Conservation (phyloP, 2,888 invertebrate species). For the Ditula angustiorana region DNA sequence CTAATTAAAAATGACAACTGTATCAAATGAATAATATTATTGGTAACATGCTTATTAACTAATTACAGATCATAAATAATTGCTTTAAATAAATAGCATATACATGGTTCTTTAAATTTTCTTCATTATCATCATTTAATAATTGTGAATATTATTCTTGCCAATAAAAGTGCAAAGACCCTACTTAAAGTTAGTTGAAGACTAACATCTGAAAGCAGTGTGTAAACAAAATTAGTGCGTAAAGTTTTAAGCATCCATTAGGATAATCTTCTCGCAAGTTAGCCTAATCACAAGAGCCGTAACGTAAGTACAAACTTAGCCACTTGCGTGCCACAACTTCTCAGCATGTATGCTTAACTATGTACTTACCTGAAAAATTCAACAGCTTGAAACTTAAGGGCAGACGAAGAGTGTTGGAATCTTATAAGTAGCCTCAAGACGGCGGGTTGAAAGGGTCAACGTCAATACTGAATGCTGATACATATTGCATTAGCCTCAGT, state of each 20-base stretch:
- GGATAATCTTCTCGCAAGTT: slow-evolving; percentile 33
- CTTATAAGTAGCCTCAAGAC: slow-evolving; percentile 35
- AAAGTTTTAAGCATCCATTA: slow-evolving; percentile 33
- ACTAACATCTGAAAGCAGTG: slow-evolving; percentile 6
- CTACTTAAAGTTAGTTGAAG: slow-evolving; percentile 1
- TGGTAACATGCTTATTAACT: no score
- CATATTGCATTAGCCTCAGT: slow-evolving; percentile 70
- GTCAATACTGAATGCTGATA: slow-evolving; percentile 56
- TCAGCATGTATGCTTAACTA: slow-evolving; percentile 23
- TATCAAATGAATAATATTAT: no score
- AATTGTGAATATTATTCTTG: no score
- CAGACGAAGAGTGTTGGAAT: slow-evolving; percentile 24
- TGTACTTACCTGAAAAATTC: slow-evolving; percentile 30
- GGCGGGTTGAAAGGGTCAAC: slow-evolving; percentile 35
- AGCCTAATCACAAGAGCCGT: slow-evolving; percentile 26
- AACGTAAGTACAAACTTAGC: slow-evolving; percentile 24
- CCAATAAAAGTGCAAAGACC: no score
- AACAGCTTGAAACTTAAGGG: slow-evolving; percentile 29
- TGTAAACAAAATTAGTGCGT: slow-evolving; percentile 22
- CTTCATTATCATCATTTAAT: no score
- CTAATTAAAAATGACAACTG: no score
- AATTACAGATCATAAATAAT: no score
- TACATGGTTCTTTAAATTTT: background rate
- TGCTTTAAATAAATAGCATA: no score
- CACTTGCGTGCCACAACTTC: slow-evolving; percentile 3